Conservation (phyloP, 2,888 invertebrate genomes). For the Boloria selene region DNA sequence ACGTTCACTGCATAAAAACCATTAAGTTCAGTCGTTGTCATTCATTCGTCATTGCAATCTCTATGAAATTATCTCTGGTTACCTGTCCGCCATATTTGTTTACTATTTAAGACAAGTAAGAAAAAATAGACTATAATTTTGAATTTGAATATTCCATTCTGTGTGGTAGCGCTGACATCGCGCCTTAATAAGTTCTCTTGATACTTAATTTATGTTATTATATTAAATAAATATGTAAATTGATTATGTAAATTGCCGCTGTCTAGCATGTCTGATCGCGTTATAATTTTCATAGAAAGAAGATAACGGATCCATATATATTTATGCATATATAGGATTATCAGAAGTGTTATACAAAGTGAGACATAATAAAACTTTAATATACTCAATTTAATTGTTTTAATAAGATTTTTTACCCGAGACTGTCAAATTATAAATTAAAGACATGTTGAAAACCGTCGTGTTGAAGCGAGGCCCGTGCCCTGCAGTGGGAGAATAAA, state of each 20-base stretch:
- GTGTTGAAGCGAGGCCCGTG: too few species aligned
- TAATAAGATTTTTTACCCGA: too few species aligned
- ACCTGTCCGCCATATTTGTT: too few species aligned
- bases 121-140: too few species aligned
- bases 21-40: too few species aligned
- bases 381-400: constrained; percentile 18
- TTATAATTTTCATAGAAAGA: constrained; percentile 15
- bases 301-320: constrained; percentile 8
- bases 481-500: too few species aligned
- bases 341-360: constrained; percentile 32
- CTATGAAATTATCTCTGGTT: too few species aligned
- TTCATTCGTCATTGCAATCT: too few species aligned
- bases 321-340: constrained; percentile 18
- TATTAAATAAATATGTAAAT: constrained; percentile 11
- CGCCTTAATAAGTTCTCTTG: constrained; percentile 5
- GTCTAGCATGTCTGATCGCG: constrained; percentile 27
- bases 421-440: too few species aligned
- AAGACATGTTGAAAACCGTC: too few species aligned
- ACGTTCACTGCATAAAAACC: too few species aligned
- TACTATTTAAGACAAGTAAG: too few species aligned
- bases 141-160: constrained; percentile 32
- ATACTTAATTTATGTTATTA: constrained; percentile 32
- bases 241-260: constrained; percentile 21
- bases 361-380: constrained; percentile 27
- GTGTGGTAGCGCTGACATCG: constrained; percentile 5